Evolutionary conservation across 2,797 vertebrate genomes (phyloP).

Genomic region (Adrianichthys oophorus): DNA sequence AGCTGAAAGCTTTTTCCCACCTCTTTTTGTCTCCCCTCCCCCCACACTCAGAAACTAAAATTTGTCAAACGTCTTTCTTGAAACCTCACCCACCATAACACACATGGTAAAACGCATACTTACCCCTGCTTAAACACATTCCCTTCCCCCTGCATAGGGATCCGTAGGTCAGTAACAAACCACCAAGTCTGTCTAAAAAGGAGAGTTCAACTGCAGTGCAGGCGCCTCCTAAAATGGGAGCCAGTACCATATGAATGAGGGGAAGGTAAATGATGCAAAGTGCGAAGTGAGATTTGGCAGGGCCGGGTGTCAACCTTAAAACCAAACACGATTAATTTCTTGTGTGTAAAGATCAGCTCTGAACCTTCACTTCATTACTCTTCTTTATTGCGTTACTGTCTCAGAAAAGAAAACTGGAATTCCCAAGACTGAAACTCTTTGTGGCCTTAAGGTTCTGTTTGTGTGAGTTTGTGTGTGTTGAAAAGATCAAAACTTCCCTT

Average conservation of each 20-base stretch:
- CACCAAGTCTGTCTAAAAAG: conserved; percentile 39
- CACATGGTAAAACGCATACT: conserved; percentile 41
- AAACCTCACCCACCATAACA: conserved; percentile 48
- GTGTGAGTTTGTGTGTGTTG: conserved; percentile 1
- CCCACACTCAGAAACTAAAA: conserved; percentile 26
- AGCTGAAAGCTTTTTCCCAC: conserved; percentile 39
- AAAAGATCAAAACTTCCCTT: conserved; percentile 61
- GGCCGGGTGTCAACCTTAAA: conserved; percentile 37
- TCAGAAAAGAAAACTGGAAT: conserved; percentile 29
- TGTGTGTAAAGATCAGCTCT: conserved; percentile 36
- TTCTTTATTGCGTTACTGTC: conserved; percentile 32
- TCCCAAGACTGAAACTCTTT: conserved; percentile 31
- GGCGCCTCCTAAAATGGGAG: conserved; percentile 40
- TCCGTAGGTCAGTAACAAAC: conserved; percentile 44
- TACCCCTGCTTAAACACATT: conserved; percentile 38
- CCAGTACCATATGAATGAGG: conserved; percentile 30
- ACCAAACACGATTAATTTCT: conserved; percentile 33
- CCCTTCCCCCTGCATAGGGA: conserved; percentile 44
- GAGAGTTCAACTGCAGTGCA: conserved; percentile 58
- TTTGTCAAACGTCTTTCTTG: conserved; percentile 52
- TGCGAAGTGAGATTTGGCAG: conserved; percentile 21
- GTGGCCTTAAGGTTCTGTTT: conserved; percentile 22
- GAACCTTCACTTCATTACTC: conserved; percentile 37
- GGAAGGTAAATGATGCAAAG: conserved; percentile 19
- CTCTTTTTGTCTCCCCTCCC: conserved; percentile 38